Base-by-base conservation (phyloP, 2,888 invertebrate species). In the Melinaea marsaeus region DNA sequence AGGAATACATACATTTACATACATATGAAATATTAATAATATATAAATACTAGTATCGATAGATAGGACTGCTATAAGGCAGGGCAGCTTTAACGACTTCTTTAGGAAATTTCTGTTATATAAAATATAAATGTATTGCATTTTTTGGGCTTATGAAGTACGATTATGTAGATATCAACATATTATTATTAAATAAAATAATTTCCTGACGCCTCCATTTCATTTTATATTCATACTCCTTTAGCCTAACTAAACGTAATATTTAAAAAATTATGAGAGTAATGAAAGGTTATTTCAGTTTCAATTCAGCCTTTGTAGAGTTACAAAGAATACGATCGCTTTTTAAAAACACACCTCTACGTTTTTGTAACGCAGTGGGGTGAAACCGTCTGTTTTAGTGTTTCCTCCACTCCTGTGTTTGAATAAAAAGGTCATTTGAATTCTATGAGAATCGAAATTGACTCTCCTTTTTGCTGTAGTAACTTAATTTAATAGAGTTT, bases 341-440 rank as follows among this genome's bases (percentile, higher is more conserved):
- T 75, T 74, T 78, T 75, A 73, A 78, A 78, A 79, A 78, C 74
- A 73, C 76, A 76, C 73, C 76, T 74, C 71, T 74, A 74, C 78
- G 75, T 78, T 79, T 77, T 74, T 77, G 72, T 73, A 74, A 74
- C 72, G 78, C 81, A 78, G 80, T 80, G 79, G 77, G 77, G 78
- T 74, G 74, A 72, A 79, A 81, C 79, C 79, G 75, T 84, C 82
- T 84, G 82, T 84, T 84, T 86, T 83, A 86, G 81, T 84, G 85
- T 85, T 81, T 79, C 79, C 78, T 79, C 78, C 79, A 78, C 75
- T 80, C 79, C 80, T 76, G 76, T 77, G 82, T 89, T 88, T 88
- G 88, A 88, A 89, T 89, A 89, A 89, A 89, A 88, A 84, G 82
- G 86, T 89, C 89, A 88, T 90, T 89, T 89, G 86, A 86, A 90